Base-by-base conservation (phyloP, 2,797 vertebrate species). In the Argya squamiceps region DNA sequence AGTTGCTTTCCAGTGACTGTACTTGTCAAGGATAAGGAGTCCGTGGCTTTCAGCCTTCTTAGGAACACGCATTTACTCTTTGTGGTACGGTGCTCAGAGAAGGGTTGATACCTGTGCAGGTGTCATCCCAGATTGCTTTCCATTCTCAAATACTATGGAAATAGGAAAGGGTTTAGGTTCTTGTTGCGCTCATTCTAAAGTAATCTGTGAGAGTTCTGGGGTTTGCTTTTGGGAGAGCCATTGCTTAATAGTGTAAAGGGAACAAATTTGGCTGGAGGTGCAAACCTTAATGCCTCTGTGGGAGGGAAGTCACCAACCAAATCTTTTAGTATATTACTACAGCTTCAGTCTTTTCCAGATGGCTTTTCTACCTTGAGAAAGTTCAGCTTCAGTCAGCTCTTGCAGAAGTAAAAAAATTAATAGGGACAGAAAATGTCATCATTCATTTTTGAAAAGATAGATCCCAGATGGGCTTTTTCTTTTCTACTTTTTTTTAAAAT, bases 21-120 rank as follows among this genome's bases (percentile, higher is more conserved):
- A 22, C 20, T 76, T 75, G 19, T 60, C 34, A 64, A 50, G 14
- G 39, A 29, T 52, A 30, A 75, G 60, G 37, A 56, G 19, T 58
- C 26, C 6, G 7, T 46, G 34, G 11, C 59, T 83, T 83, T 64
- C 23, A 86, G 29, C 32, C 23, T 60, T 29, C n/a, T 43, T 47
- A 29, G 44, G 55, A 80, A 34, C 26, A 20, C 82, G 50, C 5
- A 2, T 71, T 81, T 87, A 11, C 13, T 49, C 75, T 32, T 43
- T 53, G n/a, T 55, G 30, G 32, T 62, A 22, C 3, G 2, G 11
- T 3, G 16, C 64, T 84, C 69, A 34, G 16, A 44, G 37, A 67
- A 64, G 3, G 6, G 9, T 27, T 64, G 11, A 13, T 68, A 37
- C 0, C 0, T 47, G 17, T 43, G 37, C 11, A 49, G 8, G 3